Conservation (phyloP, 2,797 vertebrate species). For the Macropus fuliginosus region DNA sequence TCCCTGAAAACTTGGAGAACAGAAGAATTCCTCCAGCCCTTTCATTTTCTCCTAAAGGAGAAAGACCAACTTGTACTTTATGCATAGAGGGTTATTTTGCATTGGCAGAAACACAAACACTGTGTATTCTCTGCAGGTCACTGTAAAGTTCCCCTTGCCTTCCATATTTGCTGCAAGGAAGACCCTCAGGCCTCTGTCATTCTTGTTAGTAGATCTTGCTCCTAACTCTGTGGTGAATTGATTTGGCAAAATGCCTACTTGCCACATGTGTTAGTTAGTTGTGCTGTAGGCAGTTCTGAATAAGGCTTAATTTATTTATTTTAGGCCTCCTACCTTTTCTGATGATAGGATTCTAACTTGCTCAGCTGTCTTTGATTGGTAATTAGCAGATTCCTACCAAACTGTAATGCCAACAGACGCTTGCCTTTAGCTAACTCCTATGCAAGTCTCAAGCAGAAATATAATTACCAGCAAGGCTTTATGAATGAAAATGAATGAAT, state of each 20-base stretch:
- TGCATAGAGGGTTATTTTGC: not conserved
- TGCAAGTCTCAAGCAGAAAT: not conserved
- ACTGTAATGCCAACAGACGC: not conserved
- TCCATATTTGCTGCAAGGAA: not conserved
- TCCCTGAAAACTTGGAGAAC: not conserved
- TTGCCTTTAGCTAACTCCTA: not conserved
- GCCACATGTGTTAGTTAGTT: not conserved
- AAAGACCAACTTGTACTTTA: not conserved
- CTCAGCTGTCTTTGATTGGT: conserved; percentile 3
- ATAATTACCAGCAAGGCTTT: conserved; percentile 2
- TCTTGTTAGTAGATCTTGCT: not conserved
- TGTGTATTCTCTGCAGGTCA: not conserved
- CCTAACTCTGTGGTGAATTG: not conserved
- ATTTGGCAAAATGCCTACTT: not conserved
- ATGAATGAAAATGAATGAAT: not conserved
- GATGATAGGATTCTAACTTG: conserved; percentile 5
- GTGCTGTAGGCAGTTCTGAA: not conserved
- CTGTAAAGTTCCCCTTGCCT: not conserved
- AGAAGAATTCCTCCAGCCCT: not conserved
- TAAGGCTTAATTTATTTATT: not conserved
- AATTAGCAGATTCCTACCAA: conserved; percentile 5
- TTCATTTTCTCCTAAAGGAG: not conserved
- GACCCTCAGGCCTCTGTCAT: not conserved
- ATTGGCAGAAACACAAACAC: not conserved
- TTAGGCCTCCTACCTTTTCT: not conserved